phyloP scores from a whole-genome alignment of 2,888 invertebrate species.

The Thymelicus acteon region DNA sequence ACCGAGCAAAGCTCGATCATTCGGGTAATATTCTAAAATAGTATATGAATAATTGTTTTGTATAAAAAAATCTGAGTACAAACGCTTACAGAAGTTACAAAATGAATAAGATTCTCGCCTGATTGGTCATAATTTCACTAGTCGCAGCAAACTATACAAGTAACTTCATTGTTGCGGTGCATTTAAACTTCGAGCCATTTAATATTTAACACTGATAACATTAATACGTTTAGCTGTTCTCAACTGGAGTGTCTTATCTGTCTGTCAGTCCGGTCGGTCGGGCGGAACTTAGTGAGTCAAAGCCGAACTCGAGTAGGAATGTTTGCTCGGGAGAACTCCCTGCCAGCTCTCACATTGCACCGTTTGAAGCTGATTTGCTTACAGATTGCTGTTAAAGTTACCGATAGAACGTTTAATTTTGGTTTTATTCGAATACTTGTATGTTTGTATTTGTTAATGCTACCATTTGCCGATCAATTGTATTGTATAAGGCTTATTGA shows the following conservation, averaged over 20 bases:
- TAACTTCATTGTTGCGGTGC: neutral
- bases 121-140: neutral
- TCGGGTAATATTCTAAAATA: no score
- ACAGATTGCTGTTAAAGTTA: conserved; percentile 32
- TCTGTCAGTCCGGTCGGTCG: conserved; percentile 54
- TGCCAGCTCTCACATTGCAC: conserved; percentile 52
- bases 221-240: conserved; percentile 16
- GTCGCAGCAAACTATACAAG: no score
- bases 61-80: no score
- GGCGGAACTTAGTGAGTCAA: conserved; percentile 67
- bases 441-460: neutral
- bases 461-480: no score
- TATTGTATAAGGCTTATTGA: no score
- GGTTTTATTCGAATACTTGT: neutral
- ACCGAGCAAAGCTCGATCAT: no score
- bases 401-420: neutral
- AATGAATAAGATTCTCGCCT: neutral
- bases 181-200: neutral
- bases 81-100: no score
- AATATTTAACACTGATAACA: conserved; percentile 10
- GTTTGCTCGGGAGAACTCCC: conserved; percentile 62
- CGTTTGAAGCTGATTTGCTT: conserved; percentile 49
- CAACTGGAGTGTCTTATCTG: conserved; percentile 24
- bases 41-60: no score
- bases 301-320: conserved; percentile 63